Conservation (phyloP, 2,888 invertebrate species). For the Osmoderma eremita region DNA sequence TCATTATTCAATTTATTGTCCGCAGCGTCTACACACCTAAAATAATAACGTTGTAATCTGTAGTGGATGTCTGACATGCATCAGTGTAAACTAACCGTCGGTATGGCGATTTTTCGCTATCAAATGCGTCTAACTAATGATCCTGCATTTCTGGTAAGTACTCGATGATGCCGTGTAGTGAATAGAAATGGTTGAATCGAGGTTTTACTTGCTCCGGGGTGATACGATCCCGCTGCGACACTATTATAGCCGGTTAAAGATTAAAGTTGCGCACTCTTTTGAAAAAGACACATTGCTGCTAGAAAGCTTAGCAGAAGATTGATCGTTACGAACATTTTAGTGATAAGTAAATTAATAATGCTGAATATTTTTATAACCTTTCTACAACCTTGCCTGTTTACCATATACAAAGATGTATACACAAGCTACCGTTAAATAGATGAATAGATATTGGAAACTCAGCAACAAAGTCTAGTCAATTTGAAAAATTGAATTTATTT, state of each 20-base stretch:
- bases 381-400: no score
- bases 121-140: slow-evolving; percentile 31
- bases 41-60: slow-evolving; percentile 38
- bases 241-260: slow-evolving; percentile 18
- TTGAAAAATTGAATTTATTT: no score
- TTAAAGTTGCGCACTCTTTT: not conserved
- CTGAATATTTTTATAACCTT: no score
- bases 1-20: slow-evolving; percentile 26
- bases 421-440: no score
- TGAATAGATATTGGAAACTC: no score
- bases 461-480: no score
- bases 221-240: slow-evolving; percentile 16
- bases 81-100: slow-evolving; percentile 32
- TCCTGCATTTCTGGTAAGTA: slow-evolving; percentile 28
- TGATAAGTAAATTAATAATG: no score
- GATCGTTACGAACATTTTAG: no score
- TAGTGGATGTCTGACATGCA: slow-evolving; percentile 30
- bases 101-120: slow-evolving; percentile 32
- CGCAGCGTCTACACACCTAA: slow-evolving; percentile 18
- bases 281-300: not conserved
- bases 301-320: not conserved
- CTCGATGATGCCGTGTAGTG: slow-evolving; percentile 9
- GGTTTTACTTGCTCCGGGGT: slow-evolving; percentile 8
- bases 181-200: slow-evolving; percentile 19
- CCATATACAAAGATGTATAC: no score